Evolutionary conservation across 2,888 invertebrate genomes (phyloP).

Genomic region (Bombyx huttoni): DNA sequence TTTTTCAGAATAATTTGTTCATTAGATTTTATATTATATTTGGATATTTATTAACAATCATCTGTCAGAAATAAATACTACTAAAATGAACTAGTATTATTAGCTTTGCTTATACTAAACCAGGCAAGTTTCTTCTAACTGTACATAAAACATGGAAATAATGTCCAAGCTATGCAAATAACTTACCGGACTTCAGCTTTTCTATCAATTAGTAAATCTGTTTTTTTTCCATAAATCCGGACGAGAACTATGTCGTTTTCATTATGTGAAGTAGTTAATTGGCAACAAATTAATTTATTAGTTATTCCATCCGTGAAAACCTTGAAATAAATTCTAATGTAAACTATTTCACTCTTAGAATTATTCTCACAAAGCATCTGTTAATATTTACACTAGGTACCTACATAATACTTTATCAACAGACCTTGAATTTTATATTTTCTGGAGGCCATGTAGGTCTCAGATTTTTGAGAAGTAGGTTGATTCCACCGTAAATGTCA

Average conservation of each 20-base stretch:
- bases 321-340: conserved; percentile 57
- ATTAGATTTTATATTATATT: too few species aligned
- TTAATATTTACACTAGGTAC: too few species aligned
- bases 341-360: not conserved
- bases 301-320: conserved; percentile 95
- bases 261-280: conserved; percentile 35
- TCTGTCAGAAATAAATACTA: too few species aligned
- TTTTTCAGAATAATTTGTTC: too few species aligned
- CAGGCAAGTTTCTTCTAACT: not conserved
- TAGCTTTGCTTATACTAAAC: not conserved
- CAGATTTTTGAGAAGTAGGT: conserved; percentile 76
- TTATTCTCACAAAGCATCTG: not conserved
- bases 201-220: conserved; percentile 92
- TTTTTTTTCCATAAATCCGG: conserved; percentile 93
- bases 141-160: not conserved
- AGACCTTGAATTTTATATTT: conserved; percentile 81
- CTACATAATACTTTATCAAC: not conserved
- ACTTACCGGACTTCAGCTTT: conserved; percentile 82
- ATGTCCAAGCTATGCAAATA: not conserved
- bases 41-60: too few species aligned
- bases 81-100: too few species aligned
- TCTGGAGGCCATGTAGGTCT: conserved; percentile 79
- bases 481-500: conserved; percentile 77
- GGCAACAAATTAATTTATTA: conserved; percentile 90
- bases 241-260: conserved; percentile 82